A percentile compares a stretch with the other conserved stretches of the same genome.
Conservation (phyloP, 2,113 vertebrate species). For the Sus scrofa region T2T-Sscrofa CM000814.6:104934001-104934500, state of each 20-base stretch:
- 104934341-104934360: neutral
- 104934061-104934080: neutral
- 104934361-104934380: neutral
- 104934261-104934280: neutral
- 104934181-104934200: neutral
- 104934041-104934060: neutral
- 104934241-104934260: neutral
- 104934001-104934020: neutral
- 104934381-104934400: neutral
- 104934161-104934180: neutral
- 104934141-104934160: neutral
- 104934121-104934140: neutral
- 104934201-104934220: neutral
- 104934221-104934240: neutral
- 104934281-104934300: neutral
- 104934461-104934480: neutral
- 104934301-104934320: neutral
- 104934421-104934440: neutral
- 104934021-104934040: rapidly evolving
- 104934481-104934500: neutral
- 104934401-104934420: neutral
- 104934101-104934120: neutral
- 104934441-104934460: neutral
- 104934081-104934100: neutral
- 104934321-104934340: neutral